Percentiles rank a stretch among this genome's conserved stretches.
phyloP scores from a whole-genome alignment of 2,113 vertebrate species.

The Sinosuthora webbiana region DNA sequence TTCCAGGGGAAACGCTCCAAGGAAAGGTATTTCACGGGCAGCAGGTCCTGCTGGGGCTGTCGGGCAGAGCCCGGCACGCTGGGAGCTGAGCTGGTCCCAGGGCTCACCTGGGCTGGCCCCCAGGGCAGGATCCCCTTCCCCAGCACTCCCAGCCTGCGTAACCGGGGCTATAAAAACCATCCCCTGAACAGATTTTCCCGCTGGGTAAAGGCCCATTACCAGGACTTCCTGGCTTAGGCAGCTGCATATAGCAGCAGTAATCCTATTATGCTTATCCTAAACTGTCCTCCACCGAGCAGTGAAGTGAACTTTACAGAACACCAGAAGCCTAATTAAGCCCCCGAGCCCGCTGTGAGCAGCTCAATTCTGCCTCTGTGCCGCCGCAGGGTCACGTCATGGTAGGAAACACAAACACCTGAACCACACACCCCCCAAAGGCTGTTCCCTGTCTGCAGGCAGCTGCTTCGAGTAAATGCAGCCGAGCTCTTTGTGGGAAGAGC shows the following conservation, averaged over 20 bases:
- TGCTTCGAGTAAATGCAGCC: not conserved
- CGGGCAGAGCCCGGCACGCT: not conserved
- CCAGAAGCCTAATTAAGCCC: slow-evolving; percentile 40
- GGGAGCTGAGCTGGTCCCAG: not conserved
- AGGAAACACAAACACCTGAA: not conserved
- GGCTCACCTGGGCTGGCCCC: not conserved
- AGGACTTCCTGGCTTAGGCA: slow-evolving; percentile 68
- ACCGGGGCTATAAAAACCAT: not conserved
- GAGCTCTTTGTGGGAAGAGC: not conserved
- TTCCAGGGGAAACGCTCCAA: not conserved
- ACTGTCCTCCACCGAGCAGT: slow-evolving; percentile 59
- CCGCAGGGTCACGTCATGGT: fast-evolving
- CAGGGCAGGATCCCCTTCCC: not conserved
- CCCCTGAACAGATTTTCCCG: slow-evolving; percentile 47
- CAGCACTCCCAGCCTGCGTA: not conserved
- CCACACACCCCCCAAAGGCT: not conserved
- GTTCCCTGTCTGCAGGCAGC: not conserved
- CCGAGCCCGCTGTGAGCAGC: not conserved
- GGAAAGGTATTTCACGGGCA: fast-evolving
- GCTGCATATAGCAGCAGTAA: slow-evolving; percentile 67
- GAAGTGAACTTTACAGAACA: slow-evolving; percentile 57
- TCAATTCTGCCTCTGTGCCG: not conserved
- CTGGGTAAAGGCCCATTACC: slow-evolving; percentile 55
- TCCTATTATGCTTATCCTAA: slow-evolving; percentile 72
- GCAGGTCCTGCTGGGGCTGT: fast-evolving